These are phyloP conservation scores for Sus cebifrons DNA, from an alignment of 2,797 vertebrate species.

Conservation along the genomic window DNA sequence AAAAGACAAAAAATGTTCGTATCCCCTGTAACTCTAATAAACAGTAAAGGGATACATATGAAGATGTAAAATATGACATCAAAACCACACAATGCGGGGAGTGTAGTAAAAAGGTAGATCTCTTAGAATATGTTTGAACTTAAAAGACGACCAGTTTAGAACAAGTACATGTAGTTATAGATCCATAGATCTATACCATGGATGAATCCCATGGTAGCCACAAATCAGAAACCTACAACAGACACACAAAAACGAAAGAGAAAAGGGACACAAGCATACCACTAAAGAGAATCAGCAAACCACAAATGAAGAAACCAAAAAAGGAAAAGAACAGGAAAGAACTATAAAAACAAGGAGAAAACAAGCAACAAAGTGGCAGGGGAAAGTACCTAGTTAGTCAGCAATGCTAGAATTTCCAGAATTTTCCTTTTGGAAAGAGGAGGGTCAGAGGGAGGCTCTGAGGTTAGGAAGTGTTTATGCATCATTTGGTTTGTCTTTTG, in stretches of 20 bases:
- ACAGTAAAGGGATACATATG: neutral
- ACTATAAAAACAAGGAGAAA: neutral
- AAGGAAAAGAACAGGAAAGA: neutral
- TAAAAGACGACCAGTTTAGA: too few species aligned
- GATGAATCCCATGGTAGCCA: too few species aligned
- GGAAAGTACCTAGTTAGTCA: neutral
- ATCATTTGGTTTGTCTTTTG: neutral
- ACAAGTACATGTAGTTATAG: too few species aligned
- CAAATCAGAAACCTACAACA: too few species aligned
- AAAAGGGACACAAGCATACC: too few species aligned
- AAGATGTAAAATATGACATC: neutral
- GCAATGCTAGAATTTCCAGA: neutral
- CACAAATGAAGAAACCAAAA: neutral
- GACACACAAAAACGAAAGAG: too few species aligned
- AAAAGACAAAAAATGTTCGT: neutral
- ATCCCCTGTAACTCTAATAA: neutral
- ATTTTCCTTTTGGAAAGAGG: constrained; percentile 1
- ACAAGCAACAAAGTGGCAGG: neutral
- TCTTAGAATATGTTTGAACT: too few species aligned
- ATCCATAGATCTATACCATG: too few species aligned
- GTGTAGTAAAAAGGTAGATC: neutral
- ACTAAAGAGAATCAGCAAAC: neutral
- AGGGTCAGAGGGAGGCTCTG: neutral
- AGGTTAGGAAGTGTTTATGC: neutral
- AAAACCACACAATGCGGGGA: neutral